Evolutionary conservation across 1,140 invertebrate genomes (phyloP), one percentile per base, ranked within the genome.

Genomic region (Drosophila sp.): DNA sequence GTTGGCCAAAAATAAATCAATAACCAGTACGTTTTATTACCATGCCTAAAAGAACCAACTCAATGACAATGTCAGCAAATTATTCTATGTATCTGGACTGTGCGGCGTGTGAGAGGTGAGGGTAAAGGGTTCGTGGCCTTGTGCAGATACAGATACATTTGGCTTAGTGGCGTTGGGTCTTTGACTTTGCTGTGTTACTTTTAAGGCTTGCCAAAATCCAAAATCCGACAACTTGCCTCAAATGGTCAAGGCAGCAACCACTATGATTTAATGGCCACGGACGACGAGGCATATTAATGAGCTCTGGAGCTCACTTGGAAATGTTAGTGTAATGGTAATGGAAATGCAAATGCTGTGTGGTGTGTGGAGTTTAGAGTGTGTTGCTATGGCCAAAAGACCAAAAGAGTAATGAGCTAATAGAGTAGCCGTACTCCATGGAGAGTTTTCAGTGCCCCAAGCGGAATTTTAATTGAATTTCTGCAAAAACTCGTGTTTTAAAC

Each of bases 241-340:
- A 66, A 72, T 72, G 69, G 69, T 66, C 62, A 72, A 66, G 69
- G 53, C 69, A 58, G 36, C 53, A 41, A 50, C 14, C 34, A 71
- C 69, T 72, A 72, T 72, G 69, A 66, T 66, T 72, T 66, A 72
- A 66, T 66, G 69, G 62, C 69, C 45, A 65, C 34, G 51, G 18
- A 51, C 36, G 13, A 29, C 36, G 36, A 25, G 29, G 53, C 69
- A 66, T 66, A 72, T 72, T 66, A 66, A 72, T 72, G 69, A 72
- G 69, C 62, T 5, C 56, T 29, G 32, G 27, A 50, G 27, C 43
- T 25, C 18, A 34, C 57, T 50, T 70, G 38, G 38, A 32, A 62
- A 62, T 43, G n/a, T n/a, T n/a, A n/a, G n/a, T n/a, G n/a, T n/a
- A n/a, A n/a, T 70, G 38, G 38, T 21, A 62, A 62, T 43, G 51